These are phyloP conservation scores for Condylura cristata DNA, from an alignment of 2,113 vertebrate species.

Conservation along the genomic window DNA sequence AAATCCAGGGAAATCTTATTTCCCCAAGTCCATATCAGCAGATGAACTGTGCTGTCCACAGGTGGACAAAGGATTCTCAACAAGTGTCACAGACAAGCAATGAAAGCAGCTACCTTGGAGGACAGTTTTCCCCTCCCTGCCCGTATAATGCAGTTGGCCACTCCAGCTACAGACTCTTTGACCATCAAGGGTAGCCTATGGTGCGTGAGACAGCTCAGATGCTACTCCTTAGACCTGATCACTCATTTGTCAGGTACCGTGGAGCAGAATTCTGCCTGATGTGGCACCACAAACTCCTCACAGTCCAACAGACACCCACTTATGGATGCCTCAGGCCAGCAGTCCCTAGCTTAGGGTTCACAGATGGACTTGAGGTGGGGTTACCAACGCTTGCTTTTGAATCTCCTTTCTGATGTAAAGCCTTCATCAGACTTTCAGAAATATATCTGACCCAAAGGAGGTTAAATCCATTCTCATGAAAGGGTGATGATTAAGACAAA, in stretches of 20 bases:
- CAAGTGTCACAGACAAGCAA: background rate
- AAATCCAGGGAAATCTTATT: background rate
- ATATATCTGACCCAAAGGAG: background rate
- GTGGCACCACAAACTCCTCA: background rate
- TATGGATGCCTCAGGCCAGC: background rate
- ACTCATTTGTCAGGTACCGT: background rate
- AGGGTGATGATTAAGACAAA: background rate
- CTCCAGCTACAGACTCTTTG: background rate
- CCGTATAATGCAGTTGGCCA: background rate
- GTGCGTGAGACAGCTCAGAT: background rate
- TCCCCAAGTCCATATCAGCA: background rate
- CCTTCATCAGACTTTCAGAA: slow-evolving; percentile 1
- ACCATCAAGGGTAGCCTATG: background rate
- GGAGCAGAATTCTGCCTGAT: background rate
- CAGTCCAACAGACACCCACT: background rate
- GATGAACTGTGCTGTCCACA: background rate
- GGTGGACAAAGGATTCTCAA: background rate
- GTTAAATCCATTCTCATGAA: background rate
- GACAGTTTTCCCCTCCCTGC: background rate
- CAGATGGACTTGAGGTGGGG: background rate
- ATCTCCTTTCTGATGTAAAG: background rate
- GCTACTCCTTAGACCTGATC: background rate
- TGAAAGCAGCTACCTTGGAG: background rate
- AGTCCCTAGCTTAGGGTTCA: background rate
- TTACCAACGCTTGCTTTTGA: background rate